Conservation (phyloP, 1,140 invertebrate species). For the Hyposmocoma kahamanoa region DNA sequence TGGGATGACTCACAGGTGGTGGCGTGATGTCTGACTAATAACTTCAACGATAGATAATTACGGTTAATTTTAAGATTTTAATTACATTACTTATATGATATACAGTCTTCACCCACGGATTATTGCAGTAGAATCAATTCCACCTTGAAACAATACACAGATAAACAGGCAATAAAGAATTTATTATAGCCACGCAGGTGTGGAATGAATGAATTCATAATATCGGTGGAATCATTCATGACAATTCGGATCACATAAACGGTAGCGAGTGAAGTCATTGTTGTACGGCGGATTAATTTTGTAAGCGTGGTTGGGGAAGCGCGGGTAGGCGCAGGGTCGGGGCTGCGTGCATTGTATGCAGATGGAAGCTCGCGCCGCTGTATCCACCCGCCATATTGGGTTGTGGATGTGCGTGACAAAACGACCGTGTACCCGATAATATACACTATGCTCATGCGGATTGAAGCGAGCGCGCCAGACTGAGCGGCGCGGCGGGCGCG, state of each 20-base stretch:
- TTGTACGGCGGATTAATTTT: constrained; percentile 1
- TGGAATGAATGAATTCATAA: constrained; percentile 2
- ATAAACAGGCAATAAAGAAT: no score
- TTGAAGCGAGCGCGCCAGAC: constrained; percentile 27
- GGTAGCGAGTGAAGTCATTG: background rate
- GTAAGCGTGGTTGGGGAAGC: background rate
- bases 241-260: background rate
- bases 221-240: background rate
- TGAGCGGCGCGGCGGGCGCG: constrained; percentile 26
- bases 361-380: constrained; percentile 18
- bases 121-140: no score
- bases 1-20: constrained; percentile 24
- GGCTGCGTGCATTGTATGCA: constrained; percentile 31
- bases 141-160: no score
- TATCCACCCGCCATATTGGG: constrained; percentile 27
- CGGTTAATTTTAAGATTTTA: no score
- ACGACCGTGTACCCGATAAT: constrained; percentile 5
- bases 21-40: constrained; percentile 48
- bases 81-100: no score
- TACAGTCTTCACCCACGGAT: no score
- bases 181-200: background rate
- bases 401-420: constrained; percentile 34
- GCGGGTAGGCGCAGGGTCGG: constrained; percentile 11
- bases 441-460: constrained; percentile 3
- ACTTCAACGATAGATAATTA: no score